Evolutionary conservation across 2,888 invertebrate species (phyloP).

Genomic region (Chrysotoxum bicinctum): DNA sequence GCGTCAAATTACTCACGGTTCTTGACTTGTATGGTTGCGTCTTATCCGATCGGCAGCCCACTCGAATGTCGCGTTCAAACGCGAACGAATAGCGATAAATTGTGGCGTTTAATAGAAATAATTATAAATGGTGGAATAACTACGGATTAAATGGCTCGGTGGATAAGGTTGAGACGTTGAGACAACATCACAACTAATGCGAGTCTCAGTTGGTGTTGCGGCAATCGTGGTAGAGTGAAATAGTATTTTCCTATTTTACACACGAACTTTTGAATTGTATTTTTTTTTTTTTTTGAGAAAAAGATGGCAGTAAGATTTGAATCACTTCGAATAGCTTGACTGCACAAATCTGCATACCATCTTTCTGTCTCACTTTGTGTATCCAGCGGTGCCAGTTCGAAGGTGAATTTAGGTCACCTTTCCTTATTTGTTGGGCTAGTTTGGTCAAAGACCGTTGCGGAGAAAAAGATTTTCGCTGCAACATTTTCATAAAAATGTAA

Average conservation of each 20-base stretch:
- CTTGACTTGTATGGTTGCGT: not conserved
- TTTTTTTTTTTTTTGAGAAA: not conserved
- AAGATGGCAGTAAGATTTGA: not conserved
- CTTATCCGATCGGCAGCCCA: conserved; percentile 55
- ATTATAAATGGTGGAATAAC: conserved; percentile 50
- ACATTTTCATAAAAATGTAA: no score
- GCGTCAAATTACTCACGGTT: conserved; percentile 60
- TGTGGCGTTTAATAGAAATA: conserved; percentile 65
- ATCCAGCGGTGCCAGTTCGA: no score
- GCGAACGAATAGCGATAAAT: conserved; percentile 48
- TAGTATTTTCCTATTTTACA: not conserved
- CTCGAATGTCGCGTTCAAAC: conserved; percentile 46
- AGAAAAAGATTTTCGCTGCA: no score
- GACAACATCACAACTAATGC: conserved; percentile 8
- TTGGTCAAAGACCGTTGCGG: no score
- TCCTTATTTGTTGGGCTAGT: no score
- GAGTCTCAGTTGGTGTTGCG: not conserved
- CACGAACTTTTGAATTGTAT: not conserved
- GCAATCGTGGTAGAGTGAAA: not conserved
- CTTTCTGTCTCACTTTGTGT: no score
- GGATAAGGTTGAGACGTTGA: conserved; percentile 44
- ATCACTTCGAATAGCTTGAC: not conserved
- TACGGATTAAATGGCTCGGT: conserved; percentile 44
- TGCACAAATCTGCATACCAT: not conserved
- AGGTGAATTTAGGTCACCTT: no score